Percentiles rank a stretch among this genome's conserved stretches.
Conservation (phyloP, 1,140 invertebrate genomes). For the Drusus annulatus region DNA sequence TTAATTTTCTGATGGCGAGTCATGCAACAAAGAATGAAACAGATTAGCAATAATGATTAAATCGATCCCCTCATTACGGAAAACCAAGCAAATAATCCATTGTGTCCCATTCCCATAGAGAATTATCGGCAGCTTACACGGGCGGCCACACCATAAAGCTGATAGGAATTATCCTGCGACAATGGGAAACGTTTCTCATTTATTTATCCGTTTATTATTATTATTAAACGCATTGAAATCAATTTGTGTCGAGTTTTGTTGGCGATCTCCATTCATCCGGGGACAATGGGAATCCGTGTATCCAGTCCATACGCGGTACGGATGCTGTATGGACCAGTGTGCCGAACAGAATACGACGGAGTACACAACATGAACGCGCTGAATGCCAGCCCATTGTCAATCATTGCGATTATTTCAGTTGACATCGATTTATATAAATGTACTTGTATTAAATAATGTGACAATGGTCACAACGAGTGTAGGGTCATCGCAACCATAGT, state of each 20-base stretch:
- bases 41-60: slow-evolving; percentile 5
- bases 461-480: neutral
- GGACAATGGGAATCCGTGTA: slow-evolving; percentile 27
- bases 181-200: slow-evolving; percentile 49
- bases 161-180: slow-evolving; percentile 47
- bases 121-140: slow-evolving; percentile 8
- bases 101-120: neutral
- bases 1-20: no score
- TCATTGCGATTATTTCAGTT: slow-evolving; percentile 30
- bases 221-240: slow-evolving; percentile 56
- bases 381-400: slow-evolving; percentile 19
- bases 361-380: slow-evolving; percentile 17
- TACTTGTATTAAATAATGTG: neutral
- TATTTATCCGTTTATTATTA: slow-evolving; percentile 57
- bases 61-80: neutral
- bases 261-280: slow-evolving; percentile 38
- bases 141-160: slow-evolving; percentile 20
- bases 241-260: slow-evolving; percentile 55
- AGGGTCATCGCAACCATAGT: slow-evolving; percentile 3
- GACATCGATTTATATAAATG: slow-evolving; percentile 18
- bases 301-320: neutral
- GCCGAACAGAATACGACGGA: neutral
- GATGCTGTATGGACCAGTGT: neutral
- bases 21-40: neutral
- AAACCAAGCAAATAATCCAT: slow-evolving; percentile 14